Base-by-base conservation (phyloP, 2,797 vertebrate species). In the Smutsia temminckii region DNA sequence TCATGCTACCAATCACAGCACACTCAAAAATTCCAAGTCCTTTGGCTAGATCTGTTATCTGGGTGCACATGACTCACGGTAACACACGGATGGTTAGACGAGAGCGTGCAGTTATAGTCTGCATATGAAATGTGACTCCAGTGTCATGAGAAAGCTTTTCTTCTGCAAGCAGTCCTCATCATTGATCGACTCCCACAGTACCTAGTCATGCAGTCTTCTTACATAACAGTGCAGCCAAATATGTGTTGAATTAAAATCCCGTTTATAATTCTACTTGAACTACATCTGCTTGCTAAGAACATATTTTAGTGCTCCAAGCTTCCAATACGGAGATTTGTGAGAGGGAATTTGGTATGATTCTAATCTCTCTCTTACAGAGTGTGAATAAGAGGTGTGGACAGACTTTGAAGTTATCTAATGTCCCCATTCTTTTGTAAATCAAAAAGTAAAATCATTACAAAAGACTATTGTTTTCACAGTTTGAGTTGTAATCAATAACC, bases 211-310 rank as follows among this genome's bases (percentile, higher is more conserved):
- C 49, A 34, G 66, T 71, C 80, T 66, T 94, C 94, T 94, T 92
- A 77, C 74, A 0, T 97, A 93, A 91, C n/a, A 18, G 78, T 92
- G 89, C 91, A 40, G 94, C 97, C 96, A 95, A 96, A 75, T 93
- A 81, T 1, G 16, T 25, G 94, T 86, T 93, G 96, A 98, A 96
- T 98, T 97, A 96, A 94, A 80, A 97, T 69, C 72, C 80, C 85
- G 61, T 74, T 94, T 96, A 74, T 90, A 98, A 94, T 90, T 95
- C 93, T 57, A 88, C 96, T 85, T 83, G 85, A 77, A 94, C 91
- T 92, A 40, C 74, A 74, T 89, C 85, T 94, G 93, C 80, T 96
- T 92, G 91, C 84, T 85, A 75, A 95, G 84, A 92, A 93, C 89
- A 93, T 86, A 87, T 66, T 90, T 84, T 53, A 91, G 59, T 84